Evolutionary conservation across 2,888 invertebrate genomes (phyloP).

Genomic region (Macaria notata): DNA sequence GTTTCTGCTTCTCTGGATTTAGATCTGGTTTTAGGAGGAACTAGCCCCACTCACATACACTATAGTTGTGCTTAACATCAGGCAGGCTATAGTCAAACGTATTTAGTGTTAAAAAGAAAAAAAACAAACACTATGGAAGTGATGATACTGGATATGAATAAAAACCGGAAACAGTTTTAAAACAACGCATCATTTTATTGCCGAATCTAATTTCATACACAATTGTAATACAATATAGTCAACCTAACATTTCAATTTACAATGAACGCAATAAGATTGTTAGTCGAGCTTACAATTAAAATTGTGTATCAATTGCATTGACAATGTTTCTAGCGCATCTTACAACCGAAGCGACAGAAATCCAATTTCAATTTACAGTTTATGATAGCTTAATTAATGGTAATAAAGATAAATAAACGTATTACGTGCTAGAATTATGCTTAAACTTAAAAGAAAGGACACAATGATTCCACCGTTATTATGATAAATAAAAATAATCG

Average conservation of each 20-base stretch:
- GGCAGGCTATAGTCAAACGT: constrained; percentile 33
- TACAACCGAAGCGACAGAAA: constrained; percentile 69
- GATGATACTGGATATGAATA: constrained; percentile 13
- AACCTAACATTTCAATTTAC: constrained; percentile 42
- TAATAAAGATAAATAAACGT: constrained; percentile 60
- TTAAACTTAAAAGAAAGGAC: constrained; percentile 55
- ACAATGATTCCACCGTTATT: constrained; percentile 32
- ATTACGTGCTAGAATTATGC: constrained; percentile 62
- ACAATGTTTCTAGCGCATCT: constrained; percentile 60
- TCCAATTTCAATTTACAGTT: constrained; percentile 47
- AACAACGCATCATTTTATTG: constrained; percentile 76
- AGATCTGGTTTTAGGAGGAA: no score
- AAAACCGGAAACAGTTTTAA: constrained; percentile 45
- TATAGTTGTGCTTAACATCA: no score
- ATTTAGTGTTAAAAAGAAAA: constrained; percentile 30
- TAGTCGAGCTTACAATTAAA: constrained; percentile 57
- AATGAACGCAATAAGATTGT: constrained; percentile 20
- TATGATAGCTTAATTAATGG: constrained; percentile 46
- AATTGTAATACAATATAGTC: constrained; percentile 73
- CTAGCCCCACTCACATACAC: no score
- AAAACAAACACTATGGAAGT: not conserved
- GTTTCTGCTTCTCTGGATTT: no score
- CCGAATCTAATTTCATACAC: constrained; percentile 76
- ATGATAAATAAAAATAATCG: constrained; percentile 24
- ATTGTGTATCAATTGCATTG: constrained; percentile 74